These are phyloP conservation scores for Ambastaia sidthimunki DNA, from an alignment of 2,797 vertebrate genomes.

Conservation along the genomic window DNA sequence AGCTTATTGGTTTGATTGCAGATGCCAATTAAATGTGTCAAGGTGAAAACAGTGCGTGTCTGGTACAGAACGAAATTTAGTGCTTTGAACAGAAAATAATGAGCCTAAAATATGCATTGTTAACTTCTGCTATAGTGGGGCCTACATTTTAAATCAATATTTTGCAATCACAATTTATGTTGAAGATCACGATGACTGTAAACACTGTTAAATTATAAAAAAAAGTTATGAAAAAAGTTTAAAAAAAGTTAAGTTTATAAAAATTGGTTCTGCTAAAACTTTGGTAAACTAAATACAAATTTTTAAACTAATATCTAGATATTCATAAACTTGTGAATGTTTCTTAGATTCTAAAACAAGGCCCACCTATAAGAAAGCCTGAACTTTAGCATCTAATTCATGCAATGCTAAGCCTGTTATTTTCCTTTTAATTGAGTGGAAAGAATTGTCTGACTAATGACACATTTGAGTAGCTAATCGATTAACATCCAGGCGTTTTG, in stretches of 20 bases:
- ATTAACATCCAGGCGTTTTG: not conserved
- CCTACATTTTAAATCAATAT: conserved; percentile 49
- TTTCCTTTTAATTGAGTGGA: not conserved
- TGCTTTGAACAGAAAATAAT: conserved; percentile 42
- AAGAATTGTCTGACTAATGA: conserved; percentile 7
- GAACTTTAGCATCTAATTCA: not conserved
- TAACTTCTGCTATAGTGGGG: conserved; percentile 33
- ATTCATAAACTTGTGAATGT: not conserved
- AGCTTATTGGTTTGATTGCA: not conserved
- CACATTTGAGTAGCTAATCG: conserved; percentile 14
- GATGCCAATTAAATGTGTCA: conserved; percentile 25
- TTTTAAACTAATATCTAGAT: too few species aligned
- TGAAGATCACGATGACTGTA: conserved; percentile 40
- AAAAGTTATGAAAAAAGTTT: too few species aligned
- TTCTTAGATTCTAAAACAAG: not conserved
- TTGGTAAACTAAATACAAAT: too few species aligned
- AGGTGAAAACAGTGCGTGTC: not conserved
- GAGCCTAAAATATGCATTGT: conserved; percentile 38
- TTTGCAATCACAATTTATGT: conserved; percentile 30
- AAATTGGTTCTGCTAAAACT: too few species aligned
- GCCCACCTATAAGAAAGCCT: not conserved
- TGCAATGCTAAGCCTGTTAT: not conserved
- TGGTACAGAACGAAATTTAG: not conserved
- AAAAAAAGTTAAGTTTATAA: too few species aligned
- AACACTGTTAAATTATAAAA: not conserved